Base-by-base conservation (phyloP, 2,797 vertebrate species). In the Lemur catta region DNA sequence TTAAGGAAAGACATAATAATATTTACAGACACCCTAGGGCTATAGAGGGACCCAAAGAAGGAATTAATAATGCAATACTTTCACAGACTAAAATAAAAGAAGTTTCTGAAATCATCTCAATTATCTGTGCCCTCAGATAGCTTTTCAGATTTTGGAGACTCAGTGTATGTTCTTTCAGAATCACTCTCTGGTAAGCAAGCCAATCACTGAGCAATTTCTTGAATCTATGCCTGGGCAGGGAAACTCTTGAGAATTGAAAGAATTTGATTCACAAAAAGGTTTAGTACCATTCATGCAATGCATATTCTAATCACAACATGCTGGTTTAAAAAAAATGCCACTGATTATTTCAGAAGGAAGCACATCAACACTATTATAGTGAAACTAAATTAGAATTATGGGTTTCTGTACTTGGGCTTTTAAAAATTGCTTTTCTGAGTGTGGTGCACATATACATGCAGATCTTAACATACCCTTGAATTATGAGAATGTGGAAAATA, bases 241-340 rank as follows among this genome's bases (percentile, higher is more conserved):
- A 96, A 97, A 94, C 93, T 97, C 94, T 94, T 92, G 71, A 96
- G 89, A 97, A 92, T 0, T 67, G 91, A 97, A 97, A 96, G 91
- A 96, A 96, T 97, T 95, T 97, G 95, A 97, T 98, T 97, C 96
- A 97, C 89, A 95, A 93, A 97, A 95, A 95, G 89, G 41, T 84
- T 97, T 93, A 84, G 95, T 65, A 79, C 71, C 95, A 96, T 97
- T 97, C 93, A 97, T 63, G 55, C 76, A 96, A 89, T 76, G 84
- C 48, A 57, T 93, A 91, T 91, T 96, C 61, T 94, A 97, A 97
- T 97, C 88, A 96, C 84, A 92, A 57, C 91, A 89, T 86, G 91
- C 92, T 59, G 69, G 75, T 81, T 67, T 38, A 55, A 82, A 79
- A 93, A 78, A 82, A 96, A 85, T 71, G 33, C 35, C 50, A 57